Conservation (phyloP, 2,888 invertebrate species). For the Apotomis turbidana region DNA sequence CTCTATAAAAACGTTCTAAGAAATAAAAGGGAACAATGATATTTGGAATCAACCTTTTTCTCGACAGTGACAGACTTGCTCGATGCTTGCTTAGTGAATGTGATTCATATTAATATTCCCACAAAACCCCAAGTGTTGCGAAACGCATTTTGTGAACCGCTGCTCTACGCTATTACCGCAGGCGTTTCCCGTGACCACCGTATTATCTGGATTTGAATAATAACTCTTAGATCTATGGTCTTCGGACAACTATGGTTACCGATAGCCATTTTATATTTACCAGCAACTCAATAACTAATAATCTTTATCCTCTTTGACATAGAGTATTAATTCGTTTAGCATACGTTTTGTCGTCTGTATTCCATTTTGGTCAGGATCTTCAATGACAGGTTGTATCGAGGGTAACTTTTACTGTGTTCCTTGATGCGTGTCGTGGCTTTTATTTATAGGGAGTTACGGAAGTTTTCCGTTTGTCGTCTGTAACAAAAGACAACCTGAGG, state of each 20-base stretch:
- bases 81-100: too few species aligned
- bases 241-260: slow-evolving; percentile 15
- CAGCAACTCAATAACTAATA: neutral
- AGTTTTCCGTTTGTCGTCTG: slow-evolving; percentile 6
- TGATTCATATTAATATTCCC: too few species aligned
- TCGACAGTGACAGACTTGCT: too few species aligned
- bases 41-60: too few species aligned
- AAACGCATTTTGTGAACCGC: too few species aligned
- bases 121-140: too few species aligned
- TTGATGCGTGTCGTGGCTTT: slow-evolving; percentile 18
- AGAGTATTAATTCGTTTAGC: slow-evolving; percentile 5
- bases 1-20: too few species aligned
- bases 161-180: slow-evolving; percentile 28
- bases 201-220: slow-evolving; percentile 25
- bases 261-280: neutral
- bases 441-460: neutral
- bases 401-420: slow-evolving; percentile 17
- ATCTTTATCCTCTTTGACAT: neutral
- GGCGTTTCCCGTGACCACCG: slow-evolving; percentile 39
- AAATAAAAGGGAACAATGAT: too few species aligned
- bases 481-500: slow-evolving; percentile 25
- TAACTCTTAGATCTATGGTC: slow-evolving; percentile 8
- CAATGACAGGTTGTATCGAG: slow-evolving; percentile 32
- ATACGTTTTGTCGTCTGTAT: neutral
- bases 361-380: slow-evolving; percentile 15